These are phyloP conservation scores for Garrulus glandarius DNA, from an alignment of 2,797 vertebrate species.

Conservation along the genomic window DNA sequence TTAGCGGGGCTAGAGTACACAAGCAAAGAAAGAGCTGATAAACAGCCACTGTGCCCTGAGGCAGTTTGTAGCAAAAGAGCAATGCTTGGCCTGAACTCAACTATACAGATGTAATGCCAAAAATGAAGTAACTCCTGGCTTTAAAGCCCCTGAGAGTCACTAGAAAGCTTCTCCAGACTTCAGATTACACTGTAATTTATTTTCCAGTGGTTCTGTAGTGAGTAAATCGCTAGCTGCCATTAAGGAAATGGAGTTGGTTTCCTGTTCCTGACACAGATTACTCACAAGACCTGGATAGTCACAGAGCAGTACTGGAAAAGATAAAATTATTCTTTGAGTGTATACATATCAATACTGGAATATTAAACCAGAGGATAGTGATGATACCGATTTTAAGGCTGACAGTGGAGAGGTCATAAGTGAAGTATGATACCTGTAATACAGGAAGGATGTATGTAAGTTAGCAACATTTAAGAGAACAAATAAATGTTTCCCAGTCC, in stretches of 20 bases:
- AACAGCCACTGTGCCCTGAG: neutral
- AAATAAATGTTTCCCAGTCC: neutral
- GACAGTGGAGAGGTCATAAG: neutral
- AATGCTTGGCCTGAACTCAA: neutral
- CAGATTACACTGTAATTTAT: neutral
- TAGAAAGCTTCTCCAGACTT: constrained; percentile 2
- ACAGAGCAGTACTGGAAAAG: neutral
- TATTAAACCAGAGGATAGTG: neutral
- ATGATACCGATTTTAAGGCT: neutral
- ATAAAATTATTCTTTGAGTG: neutral
- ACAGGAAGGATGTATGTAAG: neutral
- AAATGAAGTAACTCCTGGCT: constrained; percentile 6
- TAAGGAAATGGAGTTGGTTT: constrained; percentile 14
- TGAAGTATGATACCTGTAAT: neutral
- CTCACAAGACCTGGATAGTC: neutral
- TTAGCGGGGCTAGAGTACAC: fast-evolving
- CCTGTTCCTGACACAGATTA: neutral
- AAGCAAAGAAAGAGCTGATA: neutral
- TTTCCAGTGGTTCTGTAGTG: neutral
- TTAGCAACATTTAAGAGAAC: neutral
- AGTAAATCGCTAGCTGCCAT: neutral
- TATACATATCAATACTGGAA: neutral
- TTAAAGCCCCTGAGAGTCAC: neutral
- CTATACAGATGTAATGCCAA: neutral
- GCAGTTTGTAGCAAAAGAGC: neutral